Evolutionary conservation across 2,113 vertebrate species (phyloP), one percentile per base, ranked within the genome.

Genomic region (Thalassoma bifasciatum): DNA sequence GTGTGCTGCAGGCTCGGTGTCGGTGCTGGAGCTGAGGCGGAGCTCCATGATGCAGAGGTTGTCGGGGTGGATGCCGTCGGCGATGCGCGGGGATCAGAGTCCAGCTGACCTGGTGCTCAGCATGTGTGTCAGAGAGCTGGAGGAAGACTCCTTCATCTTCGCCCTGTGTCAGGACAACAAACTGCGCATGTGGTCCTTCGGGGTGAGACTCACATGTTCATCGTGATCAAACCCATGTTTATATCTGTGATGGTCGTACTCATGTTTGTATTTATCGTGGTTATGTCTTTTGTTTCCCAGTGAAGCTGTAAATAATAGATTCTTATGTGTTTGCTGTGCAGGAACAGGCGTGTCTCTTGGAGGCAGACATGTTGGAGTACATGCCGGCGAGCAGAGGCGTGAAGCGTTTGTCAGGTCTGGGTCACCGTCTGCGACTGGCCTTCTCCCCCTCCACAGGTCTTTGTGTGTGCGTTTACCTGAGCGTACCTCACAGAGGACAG

Each of bases 101-200:
- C 91, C 93, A 0, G 94, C 92, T 0, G 95, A 97, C 42, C 91
- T 97, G 38, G 95, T 93, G 0, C 60, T 97, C 42, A 96, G 95
- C 69, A 92, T 99, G 57, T 95, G 94, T 0, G 96, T 96, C 21
- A 94, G 96, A 24, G 95, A 95, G 75, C 88, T 96, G 0, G 96
- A 98, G 54, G 94, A 96, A 0, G 95, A 98, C 44, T 94, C 94
- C 38, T 97, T 98, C 80, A 88, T 99, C 85, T 98, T 98, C 0
- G 95, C 97, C 0, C 92, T 99, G 23, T 98, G 97, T 88, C 97
- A 97, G 82, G 97, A 99, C 80, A 96, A 97, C 62, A 96, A 96
- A 36, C 94, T 99, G 6, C 93, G 97, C 2, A 96, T 98, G 95
- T 99, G 98, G 98, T 98, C 97, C 0, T 94, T 95, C 57, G 77